These are phyloP conservation scores for Scopus umbretta DNA, from an alignment of 2,113 vertebrate species.

Conservation along the genomic window DNA sequence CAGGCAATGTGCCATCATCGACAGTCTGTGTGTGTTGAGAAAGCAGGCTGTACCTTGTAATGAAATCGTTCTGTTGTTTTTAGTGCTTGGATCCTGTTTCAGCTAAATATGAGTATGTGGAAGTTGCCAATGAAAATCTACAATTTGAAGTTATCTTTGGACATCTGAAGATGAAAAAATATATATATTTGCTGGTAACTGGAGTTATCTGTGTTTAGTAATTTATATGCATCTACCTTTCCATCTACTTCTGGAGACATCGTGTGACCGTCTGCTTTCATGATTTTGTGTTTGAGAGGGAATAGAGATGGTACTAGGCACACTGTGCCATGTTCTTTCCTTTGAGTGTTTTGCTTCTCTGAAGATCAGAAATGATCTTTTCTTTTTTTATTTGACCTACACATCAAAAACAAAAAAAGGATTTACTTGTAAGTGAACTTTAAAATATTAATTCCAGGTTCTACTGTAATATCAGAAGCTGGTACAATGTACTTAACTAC, in stretches of 20 bases:
- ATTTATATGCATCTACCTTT: background rate
- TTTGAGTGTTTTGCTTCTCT: background rate
- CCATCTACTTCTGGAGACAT: background rate
- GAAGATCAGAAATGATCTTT: background rate
- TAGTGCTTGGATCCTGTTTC: background rate
- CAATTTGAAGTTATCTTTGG: background rate
- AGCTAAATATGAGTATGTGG: background rate
- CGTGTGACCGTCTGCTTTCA: background rate
- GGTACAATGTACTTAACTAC: constrained; percentile 80
- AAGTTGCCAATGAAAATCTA: background rate
- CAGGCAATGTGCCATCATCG: background rate
- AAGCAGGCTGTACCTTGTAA: background rate
- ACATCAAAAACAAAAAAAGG: background rate
- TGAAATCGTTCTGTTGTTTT: background rate
- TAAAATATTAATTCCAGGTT: constrained; percentile 50
- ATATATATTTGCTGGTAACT: background rate
- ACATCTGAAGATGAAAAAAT: background rate
- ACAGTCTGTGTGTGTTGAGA: background rate
- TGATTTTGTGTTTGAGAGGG: background rate
- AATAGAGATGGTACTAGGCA: background rate
- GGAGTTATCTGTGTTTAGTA: background rate
- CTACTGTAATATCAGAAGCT: constrained; percentile 68
- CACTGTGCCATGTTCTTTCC: background rate
- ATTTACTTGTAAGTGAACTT: background rate
- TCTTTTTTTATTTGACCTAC: background rate